Evolutionary conservation across 2,888 invertebrate species (phyloP).

Genomic region (Piscicola geometra): DNA sequence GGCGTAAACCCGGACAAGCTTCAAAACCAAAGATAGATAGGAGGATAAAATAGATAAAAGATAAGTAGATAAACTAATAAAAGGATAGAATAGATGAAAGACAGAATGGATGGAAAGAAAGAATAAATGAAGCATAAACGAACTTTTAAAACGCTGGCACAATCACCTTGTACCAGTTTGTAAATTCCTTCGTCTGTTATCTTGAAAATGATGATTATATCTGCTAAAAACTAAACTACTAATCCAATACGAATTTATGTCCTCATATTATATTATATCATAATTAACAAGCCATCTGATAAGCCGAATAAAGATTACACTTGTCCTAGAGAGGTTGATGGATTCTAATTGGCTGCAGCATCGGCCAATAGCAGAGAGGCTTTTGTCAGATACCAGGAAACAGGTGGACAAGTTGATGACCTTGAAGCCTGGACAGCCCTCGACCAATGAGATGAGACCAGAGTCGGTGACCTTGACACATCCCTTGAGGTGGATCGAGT

Average conservation of each 20-base stretch:
- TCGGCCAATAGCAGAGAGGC: slow-evolving; percentile 47
- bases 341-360: slow-evolving; percentile 47
- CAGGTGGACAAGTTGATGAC: slow-evolving; percentile 52
- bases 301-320: too few relatives aligned
- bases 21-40: too few relatives aligned
- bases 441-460: slow-evolving; percentile 48
- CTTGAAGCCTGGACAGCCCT: slow-evolving; percentile 48
- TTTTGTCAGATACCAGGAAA: slow-evolving; percentile 47
- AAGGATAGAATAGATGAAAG: too few relatives aligned
- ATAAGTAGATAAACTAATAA: too few relatives aligned
- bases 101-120: not conserved
- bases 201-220: slow-evolving; percentile 40
- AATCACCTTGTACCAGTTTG: slow-evolving; percentile 47
- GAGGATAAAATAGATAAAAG: too few relatives aligned
- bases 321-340: slow-evolving; percentile 49
- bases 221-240: not conserved
- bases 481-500: slow-evolving; percentile 50
- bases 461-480: slow-evolving; percentile 51
- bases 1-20: too few relatives aligned
- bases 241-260: not conserved
- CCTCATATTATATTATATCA: not conserved
- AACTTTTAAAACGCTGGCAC: slow-evolving; percentile 48
- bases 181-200: slow-evolving; percentile 49
- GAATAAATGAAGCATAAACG: slow-evolving; percentile 1
- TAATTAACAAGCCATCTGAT: too few relatives aligned